Evolutionary conservation across 2,113 vertebrate genomes (phyloP).

Genomic region (Plestiodon gilberti): DNA sequence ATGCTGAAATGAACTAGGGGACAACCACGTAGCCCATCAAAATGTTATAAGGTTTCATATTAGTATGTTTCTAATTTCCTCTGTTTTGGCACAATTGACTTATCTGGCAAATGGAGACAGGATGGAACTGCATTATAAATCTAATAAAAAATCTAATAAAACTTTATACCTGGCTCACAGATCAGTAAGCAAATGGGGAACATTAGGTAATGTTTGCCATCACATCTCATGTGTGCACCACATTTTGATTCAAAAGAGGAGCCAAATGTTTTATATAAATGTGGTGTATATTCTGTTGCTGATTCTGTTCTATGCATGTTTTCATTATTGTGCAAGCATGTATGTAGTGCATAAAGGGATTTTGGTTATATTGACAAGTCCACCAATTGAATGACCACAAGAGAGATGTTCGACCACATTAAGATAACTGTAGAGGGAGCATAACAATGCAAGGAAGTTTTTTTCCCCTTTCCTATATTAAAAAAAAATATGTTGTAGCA

Average conservation of each 20-base stretch:
- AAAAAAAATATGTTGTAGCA: not conserved
- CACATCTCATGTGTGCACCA: slow-evolving; percentile 33
- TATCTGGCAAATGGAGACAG: slow-evolving; percentile 42
- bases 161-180: slow-evolving; percentile 49
- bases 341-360: slow-evolving; percentile 30
- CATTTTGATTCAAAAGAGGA: slow-evolving; percentile 38
- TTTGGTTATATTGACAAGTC: slow-evolving; percentile 53
- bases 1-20: not conserved
- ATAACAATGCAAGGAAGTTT: slow-evolving; percentile 12
- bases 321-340: slow-evolving; percentile 32
- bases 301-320: slow-evolving; percentile 13
- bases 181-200: slow-evolving; percentile 39
- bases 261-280: not conserved
- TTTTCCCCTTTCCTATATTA: too few relatives aligned
- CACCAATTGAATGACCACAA: slow-evolving; percentile 51
- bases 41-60: slow-evolving; percentile 41
- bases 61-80: slow-evolving; percentile 46
- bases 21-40: not conserved
- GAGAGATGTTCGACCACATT: slow-evolving; percentile 55
- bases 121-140: slow-evolving; percentile 50
- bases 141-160: slow-evolving; percentile 55
- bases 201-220: slow-evolving; percentile 51
- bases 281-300: not conserved
- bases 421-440: not conserved
- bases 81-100: slow-evolving; percentile 51